Conservation (phyloP, 2,888 invertebrate genomes). For the Agrotis ipsilon region DNA sequence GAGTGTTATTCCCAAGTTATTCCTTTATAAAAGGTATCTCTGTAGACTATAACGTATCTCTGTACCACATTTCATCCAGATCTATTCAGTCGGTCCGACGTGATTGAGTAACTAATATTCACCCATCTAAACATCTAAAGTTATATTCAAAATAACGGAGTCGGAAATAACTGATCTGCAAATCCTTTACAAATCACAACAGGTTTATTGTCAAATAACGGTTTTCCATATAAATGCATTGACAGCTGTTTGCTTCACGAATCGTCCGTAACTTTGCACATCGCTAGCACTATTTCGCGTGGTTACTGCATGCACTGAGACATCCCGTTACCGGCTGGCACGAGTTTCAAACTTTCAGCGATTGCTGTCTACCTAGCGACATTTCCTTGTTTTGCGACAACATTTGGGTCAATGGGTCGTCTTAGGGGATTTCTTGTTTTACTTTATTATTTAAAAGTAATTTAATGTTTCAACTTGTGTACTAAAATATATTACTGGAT, state of each 20-base stretch:
- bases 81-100: too few relatives aligned
- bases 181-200: slow-evolving; percentile 9
- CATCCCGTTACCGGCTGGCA: slow-evolving; percentile 71
- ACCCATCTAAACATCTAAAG: too few relatives aligned
- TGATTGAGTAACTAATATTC: too few relatives aligned
- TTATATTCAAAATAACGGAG: slow-evolving; percentile 6
- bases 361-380: slow-evolving; percentile 16
- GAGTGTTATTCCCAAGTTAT: too few relatives aligned
- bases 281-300: slow-evolving; percentile 70
- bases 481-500: too few relatives aligned
- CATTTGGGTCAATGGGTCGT: not conserved
- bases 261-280: slow-evolving; percentile 23
- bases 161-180: not conserved
- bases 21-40: too few relatives aligned
- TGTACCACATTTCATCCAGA: too few relatives aligned
- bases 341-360: slow-evolving; percentile 57
- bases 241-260: slow-evolving; percentile 25
- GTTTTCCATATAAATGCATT: slow-evolving; percentile 31
- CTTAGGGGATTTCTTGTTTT: not conserved
- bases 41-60: too few relatives aligned
- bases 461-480: too few relatives aligned
- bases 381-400: not conserved
- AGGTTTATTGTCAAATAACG: slow-evolving; percentile 34
- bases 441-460: too few relatives aligned
- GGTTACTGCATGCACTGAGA: slow-evolving; percentile 67